A percentile compares a stretch with the other conserved stretches of the same genome.
Conservation (phyloP, 2,113 vertebrate genomes). For the Hymenochirus boettgeri region DNA sequence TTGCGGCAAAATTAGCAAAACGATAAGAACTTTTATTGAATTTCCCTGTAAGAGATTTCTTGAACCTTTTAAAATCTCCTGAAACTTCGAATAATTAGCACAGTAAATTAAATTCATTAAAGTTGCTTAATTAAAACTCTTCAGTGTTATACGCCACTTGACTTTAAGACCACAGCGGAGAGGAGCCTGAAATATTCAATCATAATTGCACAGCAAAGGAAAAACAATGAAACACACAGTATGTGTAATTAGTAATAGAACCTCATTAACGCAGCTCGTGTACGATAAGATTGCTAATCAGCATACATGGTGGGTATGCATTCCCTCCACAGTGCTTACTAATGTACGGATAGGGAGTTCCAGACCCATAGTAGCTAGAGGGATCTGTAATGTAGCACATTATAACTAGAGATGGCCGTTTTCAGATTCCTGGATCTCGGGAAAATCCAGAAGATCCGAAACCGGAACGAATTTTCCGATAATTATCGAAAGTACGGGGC, state of each 20-base stretch:
- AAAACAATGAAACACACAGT: slow-evolving; percentile 15
- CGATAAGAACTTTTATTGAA: too few relatives aligned
- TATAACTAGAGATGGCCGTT: too few relatives aligned
- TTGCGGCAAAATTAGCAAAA: too few relatives aligned
- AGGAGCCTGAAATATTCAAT: slow-evolving; percentile 20
- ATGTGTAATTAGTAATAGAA: slow-evolving; percentile 29
- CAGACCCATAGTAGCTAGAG: too few relatives aligned
- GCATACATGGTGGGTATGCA: not conserved
- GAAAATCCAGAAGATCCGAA: too few relatives aligned
- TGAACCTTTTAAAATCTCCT: slow-evolving; percentile 21
- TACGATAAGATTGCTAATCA: slow-evolving; percentile 17
- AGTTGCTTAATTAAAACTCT: slow-evolving; percentile 27
- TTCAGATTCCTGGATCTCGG: too few relatives aligned
- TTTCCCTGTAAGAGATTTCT: too few relatives aligned
- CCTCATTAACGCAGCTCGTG: not conserved
- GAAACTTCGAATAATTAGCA: slow-evolving; percentile 18
- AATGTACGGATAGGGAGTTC: too few relatives aligned
- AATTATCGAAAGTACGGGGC: too few relatives aligned
- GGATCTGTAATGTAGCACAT: too few relatives aligned
- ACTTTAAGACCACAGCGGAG: slow-evolving; percentile 17
- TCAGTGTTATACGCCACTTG: slow-evolving; percentile 10
- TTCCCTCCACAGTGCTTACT: not conserved
- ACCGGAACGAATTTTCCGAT: too few relatives aligned
- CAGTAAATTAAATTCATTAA: slow-evolving; percentile 24
- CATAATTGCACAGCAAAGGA: slow-evolving; percentile 9